Evolutionary conservation across 2,113 vertebrate genomes (phyloP), one percentile per base, ranked within the genome.

Genomic region (Corythornis vintsioides): DNA sequence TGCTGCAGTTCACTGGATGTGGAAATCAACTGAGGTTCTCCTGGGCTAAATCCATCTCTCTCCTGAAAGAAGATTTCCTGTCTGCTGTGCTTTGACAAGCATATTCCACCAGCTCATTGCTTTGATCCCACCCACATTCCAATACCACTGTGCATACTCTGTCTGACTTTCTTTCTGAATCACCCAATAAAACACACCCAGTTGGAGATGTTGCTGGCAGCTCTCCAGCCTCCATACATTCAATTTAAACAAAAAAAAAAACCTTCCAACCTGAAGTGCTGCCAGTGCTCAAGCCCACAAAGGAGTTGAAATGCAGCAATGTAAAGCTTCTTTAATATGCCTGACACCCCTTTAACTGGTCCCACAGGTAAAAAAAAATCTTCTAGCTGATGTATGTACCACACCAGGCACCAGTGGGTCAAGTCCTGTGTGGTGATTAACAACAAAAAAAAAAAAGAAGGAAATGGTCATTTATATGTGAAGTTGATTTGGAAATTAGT

Each of bases 121-220:
- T 88, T 83, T 91, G 83, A 95, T 96, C 92, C 92, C 93, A 94
- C 85, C 83, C 90, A 81, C 91, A 93, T 93, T 93, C 92, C 93
- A 71, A 71, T 95, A 91, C 80, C 73, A 60, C 92, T 94, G 88
- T 89, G 94, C 85, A 93, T 81, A 90, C 76, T 94, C 95, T 78
- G 76, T 91, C 83, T 66, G 90, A 77, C 86, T 94, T 88, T 77
- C 91, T 91, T 93, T 93, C 90, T 95, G 92, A 96, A 95, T 95
- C 93, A 95, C 93, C 61, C 90, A 90, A 80, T 95, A 94, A 95
- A 95, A 91, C 92, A 95, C 94, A 94, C 83, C 86, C 83, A 81
- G 83, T 71, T 91, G 60, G 71, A 91, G 86, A 92, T 85, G 90
- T 83, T 94, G 63, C 35, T 95, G 96, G 94, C 92, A 91, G 53